These are phyloP conservation scores for Nibea albiflora DNA, from an alignment of 2,113 vertebrate species.

Conservation along the genomic window DNA sequence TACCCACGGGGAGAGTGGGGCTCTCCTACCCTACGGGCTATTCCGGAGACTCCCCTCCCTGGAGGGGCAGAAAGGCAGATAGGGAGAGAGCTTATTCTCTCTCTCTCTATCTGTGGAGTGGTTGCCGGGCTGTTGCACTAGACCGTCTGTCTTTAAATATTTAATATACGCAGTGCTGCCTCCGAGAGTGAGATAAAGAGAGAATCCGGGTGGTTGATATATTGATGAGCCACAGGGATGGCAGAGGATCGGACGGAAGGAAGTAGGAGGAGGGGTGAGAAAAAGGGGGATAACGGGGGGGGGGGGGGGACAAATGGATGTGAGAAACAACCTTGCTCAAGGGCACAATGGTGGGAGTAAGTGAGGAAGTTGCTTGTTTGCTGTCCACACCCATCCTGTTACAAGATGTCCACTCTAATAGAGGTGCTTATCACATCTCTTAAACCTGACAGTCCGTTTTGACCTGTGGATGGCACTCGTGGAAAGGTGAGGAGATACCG, in stretches of 20 bases:
- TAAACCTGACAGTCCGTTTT: background rate
- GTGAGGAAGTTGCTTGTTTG: background rate
- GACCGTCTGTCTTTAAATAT: constrained; percentile 80
- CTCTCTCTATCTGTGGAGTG: constrained; percentile 39
- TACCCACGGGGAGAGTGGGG: constrained; percentile 38
- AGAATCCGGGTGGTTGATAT: constrained; percentile 75
- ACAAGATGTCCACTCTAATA: background rate
- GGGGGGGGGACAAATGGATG: constrained; percentile 11
- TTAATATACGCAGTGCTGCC: constrained; percentile 75
- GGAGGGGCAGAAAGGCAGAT: constrained; percentile 1
- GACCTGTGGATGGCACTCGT: background rate
- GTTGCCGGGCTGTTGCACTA: constrained; percentile 74
- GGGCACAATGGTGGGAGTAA: background rate
- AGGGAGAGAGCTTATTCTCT: background rate
- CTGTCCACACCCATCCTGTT: constrained; percentile 1
- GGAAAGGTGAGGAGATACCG: background rate
- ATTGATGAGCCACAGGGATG: constrained; percentile 70
- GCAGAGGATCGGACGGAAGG: constrained; percentile 32
- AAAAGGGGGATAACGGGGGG: constrained; percentile 28
- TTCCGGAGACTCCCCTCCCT: constrained; percentile 53
- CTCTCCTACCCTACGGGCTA: constrained; percentile 47
- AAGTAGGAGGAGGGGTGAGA: constrained; percentile 27
- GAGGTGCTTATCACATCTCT: background rate
- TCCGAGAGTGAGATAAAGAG: constrained; percentile 73
- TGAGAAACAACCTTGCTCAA: constrained; percentile 40